Percentiles rank a stretch among this genome's conserved stretches.
phyloP scores from a whole-genome alignment of 2,888 invertebrate species.

The Oxytorus armatus region DNA sequence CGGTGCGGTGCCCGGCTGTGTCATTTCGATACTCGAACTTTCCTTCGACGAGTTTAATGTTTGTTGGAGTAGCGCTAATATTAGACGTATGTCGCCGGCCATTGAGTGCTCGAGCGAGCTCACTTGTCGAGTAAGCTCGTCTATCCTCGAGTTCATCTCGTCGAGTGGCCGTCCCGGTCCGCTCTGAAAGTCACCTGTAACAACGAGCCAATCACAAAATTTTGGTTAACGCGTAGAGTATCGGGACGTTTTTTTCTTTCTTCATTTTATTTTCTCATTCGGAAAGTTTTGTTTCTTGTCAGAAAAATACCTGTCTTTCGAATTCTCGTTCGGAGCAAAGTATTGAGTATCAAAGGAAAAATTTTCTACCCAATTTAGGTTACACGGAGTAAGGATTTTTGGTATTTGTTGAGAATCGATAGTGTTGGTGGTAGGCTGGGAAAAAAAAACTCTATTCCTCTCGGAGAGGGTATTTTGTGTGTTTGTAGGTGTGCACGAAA shows the following conservation, averaged over 20 bases:
- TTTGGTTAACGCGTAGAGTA: neutral
- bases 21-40: slow-evolving; percentile 81
- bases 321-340: too few relatives aligned
- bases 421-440: too few relatives aligned
- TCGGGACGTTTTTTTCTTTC: neutral
- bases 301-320: too few relatives aligned
- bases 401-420: too few relatives aligned
- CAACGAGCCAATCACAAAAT: slow-evolving; percentile 12
- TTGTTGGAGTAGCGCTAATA: slow-evolving; percentile 88
- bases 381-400: too few relatives aligned
- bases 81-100: slow-evolving; percentile 90
- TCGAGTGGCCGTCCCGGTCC: slow-evolving; percentile 85
- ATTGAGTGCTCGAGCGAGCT: slow-evolving; percentile 90
- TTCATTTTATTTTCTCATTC: slow-evolving; percentile 4
- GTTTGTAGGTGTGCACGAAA: too few relatives aligned
- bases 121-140: slow-evolving; percentile 89
- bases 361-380: too few relatives aligned
- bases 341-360: too few relatives aligned
- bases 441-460: too few relatives aligned
- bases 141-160: slow-evolving; percentile 88
- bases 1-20: slow-evolving; percentile 88
- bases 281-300: too few relatives aligned
- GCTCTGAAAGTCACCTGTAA: slow-evolving; percentile 82
- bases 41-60: slow-evolving; percentile 83
- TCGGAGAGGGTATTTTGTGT: too few relatives aligned